A percentile compares a stretch with the other conserved stretches of the same genome.
phyloP scores from a whole-genome alignment of 1,140 invertebrate genomes.

The Drosophila azteca region DNA sequence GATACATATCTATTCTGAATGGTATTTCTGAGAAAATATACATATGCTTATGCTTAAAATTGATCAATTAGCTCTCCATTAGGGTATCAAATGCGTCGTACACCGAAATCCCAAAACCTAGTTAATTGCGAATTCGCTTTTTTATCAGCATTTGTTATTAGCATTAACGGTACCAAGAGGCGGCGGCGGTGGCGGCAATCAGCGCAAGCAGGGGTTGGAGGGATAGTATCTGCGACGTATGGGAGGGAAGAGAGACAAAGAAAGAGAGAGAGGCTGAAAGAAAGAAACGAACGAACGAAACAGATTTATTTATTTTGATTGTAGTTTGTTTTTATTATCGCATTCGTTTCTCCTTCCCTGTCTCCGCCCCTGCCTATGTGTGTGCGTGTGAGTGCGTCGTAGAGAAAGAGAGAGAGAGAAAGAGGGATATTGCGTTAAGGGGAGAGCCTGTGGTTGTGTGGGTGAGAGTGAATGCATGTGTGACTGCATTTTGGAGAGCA shows the following conservation, averaged over 20 bases:
- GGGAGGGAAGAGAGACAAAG: constrained; percentile 5
- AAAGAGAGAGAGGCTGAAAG: constrained; percentile 35
- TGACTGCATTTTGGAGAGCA: constrained; percentile 60
- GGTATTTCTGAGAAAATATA: no score
- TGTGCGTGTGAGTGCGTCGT: neutral
- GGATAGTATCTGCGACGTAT: no score
- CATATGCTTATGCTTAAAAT: no score
- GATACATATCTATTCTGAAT: constrained; percentile 12
- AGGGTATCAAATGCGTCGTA: no score
- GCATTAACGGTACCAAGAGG: constrained; percentile 20
- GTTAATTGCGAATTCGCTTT: constrained; percentile 71
- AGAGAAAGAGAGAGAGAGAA: neutral
- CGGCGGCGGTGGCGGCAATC: constrained; percentile 19
- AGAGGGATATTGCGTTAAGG: neutral
- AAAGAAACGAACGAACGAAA: constrained; percentile 52
- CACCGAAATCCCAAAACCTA: neutral
- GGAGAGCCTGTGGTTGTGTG: neutral
- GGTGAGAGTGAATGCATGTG: constrained; percentile 4
- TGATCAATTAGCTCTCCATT: no score
- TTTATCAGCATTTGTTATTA: constrained; percentile 70
- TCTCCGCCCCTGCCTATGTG: constrained; percentile 27
- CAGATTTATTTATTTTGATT: constrained; percentile 68
- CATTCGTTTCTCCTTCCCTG: constrained; percentile 44
- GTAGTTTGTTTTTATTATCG: constrained; percentile 65
- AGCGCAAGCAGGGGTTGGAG: neutral